Base-by-base conservation (phyloP, 2,797 vertebrate species). In the Alosa sapidissima region DNA sequence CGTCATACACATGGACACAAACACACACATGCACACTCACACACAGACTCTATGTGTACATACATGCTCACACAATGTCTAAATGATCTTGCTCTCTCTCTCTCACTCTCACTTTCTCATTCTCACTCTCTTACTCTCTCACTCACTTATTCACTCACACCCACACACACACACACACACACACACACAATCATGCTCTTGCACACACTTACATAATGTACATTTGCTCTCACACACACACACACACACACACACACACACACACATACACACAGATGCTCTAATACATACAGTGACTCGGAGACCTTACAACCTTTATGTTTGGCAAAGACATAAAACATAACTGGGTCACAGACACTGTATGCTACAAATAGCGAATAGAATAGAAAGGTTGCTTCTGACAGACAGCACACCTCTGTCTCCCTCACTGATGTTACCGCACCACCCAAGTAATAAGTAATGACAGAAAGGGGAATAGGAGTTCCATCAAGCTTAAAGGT, bases 351-450 rank as follows among this genome's bases (percentile, higher is more conserved):
- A 78, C 41, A 45, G 72, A 47, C 72, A 45, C 24, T 19, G 16
- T 14, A 47, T 10, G 5, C 36, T 24, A 24, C 19, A 9, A 19
- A 19, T 55, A 19, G 16, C 21, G 21, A 21, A 21, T 78, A 41
- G 6, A 47, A 78, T 19, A 21, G 36, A 78, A 28, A 28, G 41
- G 36, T 14, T 16, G 5, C 0, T 41, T 75, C 13, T 75, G 33
- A 19, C 3, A 41, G 33, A 3, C 68, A 75, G 13, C 28, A 28
- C 28, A 28, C 28, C 72, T 47, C 41, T 45, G 72, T 21, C 72
- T 78, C 72, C 72, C 72, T 47, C 7, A 45, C 72, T 47, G 24
- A 49, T 82, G n/a, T 54, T 62, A 19, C 54, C 81, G 45, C 81
- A 8, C 85, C 68, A 54, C 19, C 83, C 28, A 28, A 28, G 28